Conservation (phyloP, 64 coral and sea anemone genomes). For the Dendronephthya gigantea region DNA sequence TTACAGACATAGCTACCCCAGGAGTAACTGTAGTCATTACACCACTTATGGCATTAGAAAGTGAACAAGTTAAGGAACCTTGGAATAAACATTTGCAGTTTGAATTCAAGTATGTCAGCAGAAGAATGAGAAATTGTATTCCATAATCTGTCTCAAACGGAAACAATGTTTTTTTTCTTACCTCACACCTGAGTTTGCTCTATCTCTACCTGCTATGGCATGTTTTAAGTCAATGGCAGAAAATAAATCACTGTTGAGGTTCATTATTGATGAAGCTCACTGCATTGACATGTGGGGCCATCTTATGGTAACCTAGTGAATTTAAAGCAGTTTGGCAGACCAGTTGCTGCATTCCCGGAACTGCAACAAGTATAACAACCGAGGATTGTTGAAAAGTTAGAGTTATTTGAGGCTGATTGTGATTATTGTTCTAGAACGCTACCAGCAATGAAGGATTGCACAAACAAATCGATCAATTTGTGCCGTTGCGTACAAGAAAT, state of each 20-base stretch:
- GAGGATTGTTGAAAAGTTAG: too few species aligned
- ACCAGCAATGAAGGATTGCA: too few species aligned
- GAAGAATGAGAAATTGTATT: constrained; percentile 9
- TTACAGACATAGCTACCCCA: not conserved
- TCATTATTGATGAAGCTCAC: constrained; percentile 15
- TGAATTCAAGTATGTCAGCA: constrained; percentile 18
- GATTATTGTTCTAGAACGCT: too few species aligned
- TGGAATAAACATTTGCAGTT: not conserved
- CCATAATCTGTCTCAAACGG: not conserved
- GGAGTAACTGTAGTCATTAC: constrained; percentile 26
- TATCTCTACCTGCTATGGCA: not conserved
- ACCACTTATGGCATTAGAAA: not conserved
- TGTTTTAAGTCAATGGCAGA: not conserved
- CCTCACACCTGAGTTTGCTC: not conserved
- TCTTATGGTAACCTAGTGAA: not conserved
- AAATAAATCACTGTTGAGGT: not conserved
- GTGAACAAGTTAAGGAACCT: not conserved
- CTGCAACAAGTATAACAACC: too few species aligned
- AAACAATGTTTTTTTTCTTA: not conserved
- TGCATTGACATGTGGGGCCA: not conserved
- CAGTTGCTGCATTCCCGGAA: not conserved
- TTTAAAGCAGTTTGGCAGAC: not conserved
- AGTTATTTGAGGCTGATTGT: too few species aligned
- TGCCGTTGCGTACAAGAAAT: too few species aligned
- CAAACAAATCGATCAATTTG: too few species aligned